Evolutionary conservation across 2,888 invertebrate genomes (phyloP).

Genomic region (Artemia sp.): DNA sequence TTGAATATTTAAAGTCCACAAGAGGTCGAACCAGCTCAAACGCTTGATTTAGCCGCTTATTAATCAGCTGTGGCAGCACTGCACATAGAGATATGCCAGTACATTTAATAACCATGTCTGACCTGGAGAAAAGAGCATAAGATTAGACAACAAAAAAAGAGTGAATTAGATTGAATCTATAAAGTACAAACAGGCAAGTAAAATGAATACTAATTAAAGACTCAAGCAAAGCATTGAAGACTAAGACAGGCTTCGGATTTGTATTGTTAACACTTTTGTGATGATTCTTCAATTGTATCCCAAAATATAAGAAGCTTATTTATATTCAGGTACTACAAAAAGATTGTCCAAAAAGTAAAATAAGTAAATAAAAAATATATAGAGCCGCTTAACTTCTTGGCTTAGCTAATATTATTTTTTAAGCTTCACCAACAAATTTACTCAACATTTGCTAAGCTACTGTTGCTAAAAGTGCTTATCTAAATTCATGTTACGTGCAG

Average conservation of each 20-base stretch:
- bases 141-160: constrained; percentile 21
- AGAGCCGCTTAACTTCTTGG: no score
- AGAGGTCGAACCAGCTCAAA: constrained; percentile 80
- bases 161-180: neutral
- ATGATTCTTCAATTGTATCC: no score
- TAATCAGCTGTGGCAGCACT: constrained; percentile 66
- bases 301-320: no score
- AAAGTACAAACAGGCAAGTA: neutral
- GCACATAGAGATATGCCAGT: constrained; percentile 80
- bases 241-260: neutral
- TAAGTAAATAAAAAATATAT: no score
- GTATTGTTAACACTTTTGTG: neutral
- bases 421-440: no score
- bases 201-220: neutral
- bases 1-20: constrained; percentile 83
- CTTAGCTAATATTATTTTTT: no score
- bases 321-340: no score
- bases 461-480: no score
- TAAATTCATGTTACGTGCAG: no score
- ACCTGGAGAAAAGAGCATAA: constrained; percentile 37
- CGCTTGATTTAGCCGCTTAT: constrained; percentile 76
- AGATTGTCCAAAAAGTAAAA: no score
- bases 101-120: constrained; percentile 70
- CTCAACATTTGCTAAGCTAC: no score
- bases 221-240: neutral